Conservation (phyloP, 1,140 invertebrate species). For the Neomicropteryx cornuta region DNA sequence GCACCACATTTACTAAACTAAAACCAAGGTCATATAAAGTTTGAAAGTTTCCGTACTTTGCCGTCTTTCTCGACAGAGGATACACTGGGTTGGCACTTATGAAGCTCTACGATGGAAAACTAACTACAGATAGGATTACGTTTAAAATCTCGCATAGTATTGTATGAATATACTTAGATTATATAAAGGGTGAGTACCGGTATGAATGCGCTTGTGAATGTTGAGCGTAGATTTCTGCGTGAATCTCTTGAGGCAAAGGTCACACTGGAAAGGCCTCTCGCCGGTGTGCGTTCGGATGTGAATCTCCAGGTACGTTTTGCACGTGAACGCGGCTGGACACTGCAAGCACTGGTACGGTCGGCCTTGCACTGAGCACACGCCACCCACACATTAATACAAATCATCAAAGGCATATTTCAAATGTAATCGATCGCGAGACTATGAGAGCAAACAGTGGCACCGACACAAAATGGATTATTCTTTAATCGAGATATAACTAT, state of each 20-base stretch:
- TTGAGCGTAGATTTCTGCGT: conserved; percentile 62
- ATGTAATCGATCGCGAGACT: not conserved
- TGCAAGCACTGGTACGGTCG: conserved; percentile 53
- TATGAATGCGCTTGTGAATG: conserved; percentile 72
- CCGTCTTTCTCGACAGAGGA: conserved; percentile 15
- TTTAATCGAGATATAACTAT: not conserved
- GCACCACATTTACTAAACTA: not conserved
- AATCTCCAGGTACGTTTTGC: conserved; percentile 56
- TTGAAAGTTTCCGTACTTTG: too few relatives aligned
- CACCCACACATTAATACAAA: conserved; percentile 11
- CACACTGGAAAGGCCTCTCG: conserved; percentile 61
- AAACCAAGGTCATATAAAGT: too few relatives aligned
- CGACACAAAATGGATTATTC: not conserved
- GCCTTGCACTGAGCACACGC: conserved; percentile 33
- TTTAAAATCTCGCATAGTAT: too few relatives aligned
- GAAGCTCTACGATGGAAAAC: too few relatives aligned
- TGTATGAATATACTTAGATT: too few relatives aligned
- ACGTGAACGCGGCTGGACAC: conserved; percentile 50
- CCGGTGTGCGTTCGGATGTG: conserved; percentile 70
- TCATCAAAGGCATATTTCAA: not conserved
- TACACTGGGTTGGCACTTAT: conserved; percentile 1
- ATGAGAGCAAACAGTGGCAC: not conserved
- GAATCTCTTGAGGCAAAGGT: conserved; percentile 53
- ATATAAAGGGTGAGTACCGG: too few relatives aligned
- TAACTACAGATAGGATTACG: too few relatives aligned